Base-by-base conservation (phyloP, 2,113 vertebrate genomes). In the Ramphastos sulfuratus region DNA sequence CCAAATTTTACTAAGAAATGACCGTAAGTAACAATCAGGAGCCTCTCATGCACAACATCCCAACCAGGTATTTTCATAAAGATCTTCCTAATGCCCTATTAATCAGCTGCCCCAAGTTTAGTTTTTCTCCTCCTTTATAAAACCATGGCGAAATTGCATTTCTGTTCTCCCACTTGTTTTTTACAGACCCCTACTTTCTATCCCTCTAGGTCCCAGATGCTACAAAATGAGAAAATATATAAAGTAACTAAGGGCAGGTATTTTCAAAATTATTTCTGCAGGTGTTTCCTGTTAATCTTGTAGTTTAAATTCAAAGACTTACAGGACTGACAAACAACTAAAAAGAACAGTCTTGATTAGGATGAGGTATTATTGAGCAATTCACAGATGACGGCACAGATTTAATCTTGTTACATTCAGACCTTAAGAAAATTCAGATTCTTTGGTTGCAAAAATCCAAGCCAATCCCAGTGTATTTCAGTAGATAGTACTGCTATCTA, bases 51-150 rank as follows among this genome's bases (percentile, higher is more conserved):
- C 25, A 9, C 5, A 5, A 52, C 65, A 77, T 50, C 27, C 50
- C 37, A 46, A 60, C 18, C 48, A 58, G 33, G 55, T 37, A 61
- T 50, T 86, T 77, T 63, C 48, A 54, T 59, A n/a, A 78, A 42
- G 42, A 70, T 55, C 23, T n/a, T 71, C 1, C 0, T 46, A 70
- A 56, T 12, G 21, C 9, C 20, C 4, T 2, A 3, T 5, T 48
- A 65, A 5, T 58, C 27, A 14, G 7, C 67, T 76, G 13, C 55
- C 66, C 60, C 58, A 52, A n/a, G n/a, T n/a, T n/a, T n/a, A 37
- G 20, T 30, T 60, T 50, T 87, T 73, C 46, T 61, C 42, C 63
- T 73, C 27, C 35, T 76, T 71, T 18, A 15, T 39, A 87, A 90
- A 94, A 56, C 12, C 7, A 28, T 2, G 12, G 12, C 44, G 42